phyloP scores from a whole-genome alignment of 2,888 invertebrate species.

The Leptinotarsa rubiginosa region DNA sequence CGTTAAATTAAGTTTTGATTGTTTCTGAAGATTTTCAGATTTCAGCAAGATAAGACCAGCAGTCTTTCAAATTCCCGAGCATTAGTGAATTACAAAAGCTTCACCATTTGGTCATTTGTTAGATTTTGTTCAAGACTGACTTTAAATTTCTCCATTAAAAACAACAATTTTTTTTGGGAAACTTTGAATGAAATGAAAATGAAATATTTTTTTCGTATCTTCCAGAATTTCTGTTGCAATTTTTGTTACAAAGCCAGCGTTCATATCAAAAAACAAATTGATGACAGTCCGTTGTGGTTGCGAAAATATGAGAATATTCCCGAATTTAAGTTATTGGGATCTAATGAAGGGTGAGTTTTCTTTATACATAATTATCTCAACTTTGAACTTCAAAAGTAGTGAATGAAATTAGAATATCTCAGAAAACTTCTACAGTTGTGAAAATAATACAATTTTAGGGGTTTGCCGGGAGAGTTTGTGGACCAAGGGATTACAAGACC shows the following conservation, averaged over 20 bases:
- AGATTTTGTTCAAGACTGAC: too few species aligned
- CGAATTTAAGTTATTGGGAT: slow-evolving; percentile 71
- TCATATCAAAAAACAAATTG: slow-evolving; percentile 82
- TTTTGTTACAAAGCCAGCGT: slow-evolving; percentile 84
- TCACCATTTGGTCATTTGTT: too few species aligned
- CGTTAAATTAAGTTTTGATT: too few species aligned
- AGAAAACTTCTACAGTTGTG: too few species aligned
- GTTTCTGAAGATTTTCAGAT: too few species aligned
- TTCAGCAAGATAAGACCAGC: too few species aligned
- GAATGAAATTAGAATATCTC: too few species aligned
- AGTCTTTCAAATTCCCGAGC: too few species aligned
- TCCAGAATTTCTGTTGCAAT: slow-evolving; percentile 85
- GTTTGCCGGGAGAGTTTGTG: slow-evolving; percentile 71
- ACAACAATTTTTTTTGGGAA: too few species aligned
- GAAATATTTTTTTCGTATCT: slow-evolving; percentile 39
- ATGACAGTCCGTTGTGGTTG: slow-evolving; percentile 86
- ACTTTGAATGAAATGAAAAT: too few species aligned
- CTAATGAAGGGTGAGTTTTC: slow-evolving; percentile 54
- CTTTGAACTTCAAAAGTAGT: not conserved
- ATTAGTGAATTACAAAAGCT: too few species aligned
- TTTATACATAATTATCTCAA: not conserved
- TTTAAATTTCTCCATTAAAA: too few species aligned
- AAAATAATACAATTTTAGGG: slow-evolving; percentile 51
- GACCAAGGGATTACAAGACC: slow-evolving; percentile 65
- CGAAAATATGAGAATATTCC: slow-evolving; percentile 77